phyloP scores from a whole-genome alignment of 1,140 invertebrate species.

The Drosophila jambulina region DNA sequence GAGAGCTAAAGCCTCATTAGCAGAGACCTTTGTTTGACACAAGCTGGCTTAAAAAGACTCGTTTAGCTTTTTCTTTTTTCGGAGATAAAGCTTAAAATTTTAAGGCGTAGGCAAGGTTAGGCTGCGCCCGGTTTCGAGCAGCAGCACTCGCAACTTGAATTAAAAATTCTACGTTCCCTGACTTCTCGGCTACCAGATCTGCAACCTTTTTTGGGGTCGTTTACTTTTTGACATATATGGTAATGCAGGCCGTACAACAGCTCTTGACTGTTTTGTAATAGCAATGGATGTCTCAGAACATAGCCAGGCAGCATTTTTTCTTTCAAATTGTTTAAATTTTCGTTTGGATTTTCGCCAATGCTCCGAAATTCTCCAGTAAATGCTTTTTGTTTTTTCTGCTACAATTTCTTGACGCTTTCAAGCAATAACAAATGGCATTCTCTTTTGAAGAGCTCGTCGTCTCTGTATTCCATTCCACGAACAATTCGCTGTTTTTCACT shows the following conservation, averaged over 20 bases:
- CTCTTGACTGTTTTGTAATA: background rate
- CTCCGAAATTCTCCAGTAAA: background rate
- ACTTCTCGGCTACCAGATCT: background rate
- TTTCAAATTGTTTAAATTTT: background rate
- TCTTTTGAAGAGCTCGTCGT: background rate
- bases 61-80: background rate
- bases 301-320: background rate
- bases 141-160: background rate
- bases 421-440: background rate
- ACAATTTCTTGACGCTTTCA: background rate
- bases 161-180: background rate
- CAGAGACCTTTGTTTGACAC: background rate
- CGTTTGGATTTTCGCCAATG: background rate
- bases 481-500: background rate
- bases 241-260: background rate
- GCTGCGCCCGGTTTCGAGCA: background rate
- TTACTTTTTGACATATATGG: background rate
- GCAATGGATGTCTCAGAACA: background rate
- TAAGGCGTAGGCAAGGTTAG: background rate
- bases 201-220: background rate
- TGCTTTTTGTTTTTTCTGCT: too few relatives aligned
- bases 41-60: background rate
- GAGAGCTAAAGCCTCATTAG: too few relatives aligned
- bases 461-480: background rate
- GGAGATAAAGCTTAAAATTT: background rate